These are phyloP conservation scores for Orchesella cincta DNA, from an alignment of 1,140 invertebrate species.

Conservation along the genomic window DNA sequence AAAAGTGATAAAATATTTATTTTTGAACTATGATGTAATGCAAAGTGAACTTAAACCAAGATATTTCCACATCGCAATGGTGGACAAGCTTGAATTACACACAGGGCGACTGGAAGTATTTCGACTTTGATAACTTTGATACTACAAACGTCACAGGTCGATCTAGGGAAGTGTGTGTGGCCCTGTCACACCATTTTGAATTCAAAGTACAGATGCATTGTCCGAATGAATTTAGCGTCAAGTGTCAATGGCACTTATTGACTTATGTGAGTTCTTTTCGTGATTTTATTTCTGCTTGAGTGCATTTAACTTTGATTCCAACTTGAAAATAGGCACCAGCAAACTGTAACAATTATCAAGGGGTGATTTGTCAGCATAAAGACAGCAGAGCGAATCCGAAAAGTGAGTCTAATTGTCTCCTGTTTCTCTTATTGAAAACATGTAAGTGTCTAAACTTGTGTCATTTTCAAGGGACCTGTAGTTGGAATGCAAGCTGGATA, in stretches of 20 bases:
- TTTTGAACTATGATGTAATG: not conserved
- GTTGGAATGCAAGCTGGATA: no score
- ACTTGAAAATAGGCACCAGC: no score
- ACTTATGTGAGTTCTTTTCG: no score
- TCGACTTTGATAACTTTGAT: not conserved
- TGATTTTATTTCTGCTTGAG: no score
- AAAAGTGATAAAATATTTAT: no score
- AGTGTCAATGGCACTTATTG: not conserved
- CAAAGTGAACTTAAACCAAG: not conserved
- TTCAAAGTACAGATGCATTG: not conserved
- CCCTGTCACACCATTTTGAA: not conserved
- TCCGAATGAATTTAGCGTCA: not conserved
- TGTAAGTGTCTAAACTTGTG: no score
- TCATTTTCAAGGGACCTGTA: no score
- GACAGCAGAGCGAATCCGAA: no score
- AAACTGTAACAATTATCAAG: not conserved
- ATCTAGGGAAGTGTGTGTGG: not conserved
- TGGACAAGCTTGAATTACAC: no score
- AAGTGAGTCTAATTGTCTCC: no score
- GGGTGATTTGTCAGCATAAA: not conserved
- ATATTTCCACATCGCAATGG: not conserved
- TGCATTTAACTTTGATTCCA: no score
- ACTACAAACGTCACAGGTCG: not conserved
- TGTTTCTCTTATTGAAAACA: no score
- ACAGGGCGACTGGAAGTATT: not conserved